A percentile compares a stretch with the other conserved stretches of the same genome.
phyloP scores from a whole-genome alignment of 2,113 vertebrate species.

The Pangasianodon gigas region DNA sequence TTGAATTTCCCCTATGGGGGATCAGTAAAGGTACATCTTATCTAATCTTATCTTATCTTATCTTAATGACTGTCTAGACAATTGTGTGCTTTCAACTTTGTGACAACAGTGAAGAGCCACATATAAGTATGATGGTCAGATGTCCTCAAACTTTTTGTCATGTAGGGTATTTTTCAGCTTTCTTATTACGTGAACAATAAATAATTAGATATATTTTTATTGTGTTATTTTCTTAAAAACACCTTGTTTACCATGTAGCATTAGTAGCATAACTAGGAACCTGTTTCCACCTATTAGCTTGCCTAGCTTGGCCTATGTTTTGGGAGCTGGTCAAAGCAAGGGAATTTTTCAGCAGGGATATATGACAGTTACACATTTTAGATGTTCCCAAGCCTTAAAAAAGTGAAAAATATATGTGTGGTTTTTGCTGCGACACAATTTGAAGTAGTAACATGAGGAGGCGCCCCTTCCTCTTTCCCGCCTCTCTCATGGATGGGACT shows the following conservation, averaged over 20 bases:
- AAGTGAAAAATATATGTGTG: neutral
- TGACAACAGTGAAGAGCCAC: too few species aligned
- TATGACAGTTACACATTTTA: neutral
- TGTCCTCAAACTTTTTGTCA: neutral
- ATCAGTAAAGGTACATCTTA: too few species aligned
- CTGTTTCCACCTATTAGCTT: neutral
- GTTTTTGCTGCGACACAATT: neutral
- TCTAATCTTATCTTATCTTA: too few species aligned
- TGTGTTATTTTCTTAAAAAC: neutral
- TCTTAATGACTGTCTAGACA: neutral
- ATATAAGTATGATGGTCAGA: neutral
- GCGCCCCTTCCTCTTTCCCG: slow-evolving; percentile 14
- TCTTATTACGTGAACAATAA: neutral
- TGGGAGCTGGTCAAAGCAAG: neutral
- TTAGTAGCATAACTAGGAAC: neutral
- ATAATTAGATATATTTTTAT: neutral
- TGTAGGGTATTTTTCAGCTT: neutral
- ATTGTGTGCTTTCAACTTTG: neutral
- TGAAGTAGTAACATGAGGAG: slow-evolving; percentile 19
- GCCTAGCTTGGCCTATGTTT: neutral
- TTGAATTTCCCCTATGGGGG: too few species aligned
- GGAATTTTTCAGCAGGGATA: neutral
- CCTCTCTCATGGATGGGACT: slow-evolving; percentile 33
- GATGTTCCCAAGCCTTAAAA: neutral
- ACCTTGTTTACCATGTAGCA: too few species aligned